These are phyloP conservation scores for Nasonovia ribisnigri DNA, from an alignment of 2,888 invertebrate genomes.

Conservation along the genomic window DNA sequence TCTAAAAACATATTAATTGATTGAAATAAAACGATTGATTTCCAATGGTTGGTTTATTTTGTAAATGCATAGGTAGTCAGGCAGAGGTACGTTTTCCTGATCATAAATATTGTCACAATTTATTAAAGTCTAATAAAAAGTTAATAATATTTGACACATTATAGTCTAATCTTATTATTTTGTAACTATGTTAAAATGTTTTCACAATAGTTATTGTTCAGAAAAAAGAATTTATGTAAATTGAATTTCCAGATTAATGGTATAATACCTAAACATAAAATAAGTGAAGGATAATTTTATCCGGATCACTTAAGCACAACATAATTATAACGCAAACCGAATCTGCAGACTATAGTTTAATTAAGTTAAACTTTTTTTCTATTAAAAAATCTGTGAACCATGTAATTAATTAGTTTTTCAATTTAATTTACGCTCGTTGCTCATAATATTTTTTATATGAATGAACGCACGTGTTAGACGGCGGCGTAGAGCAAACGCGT, in stretches of 20 bases:
- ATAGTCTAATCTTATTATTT: background rate
- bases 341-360: background rate
- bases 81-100: background rate
- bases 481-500: background rate
- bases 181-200: background rate
- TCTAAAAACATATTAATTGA: no score
- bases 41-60: background rate
- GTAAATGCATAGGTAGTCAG: no score
- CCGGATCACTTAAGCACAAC: conserved; percentile 2
- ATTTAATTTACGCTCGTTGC: background rate
- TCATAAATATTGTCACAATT: background rate
- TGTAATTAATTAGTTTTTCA: conserved; percentile 7
- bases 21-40: background rate
- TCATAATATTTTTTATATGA: background rate
- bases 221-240: background rate
- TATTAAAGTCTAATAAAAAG: background rate
- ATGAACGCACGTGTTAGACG: background rate
- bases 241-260: background rate
- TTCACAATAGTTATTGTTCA: background rate
- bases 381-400: background rate
- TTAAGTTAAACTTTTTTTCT: background rate
- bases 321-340: background rate
- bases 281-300: background rate
- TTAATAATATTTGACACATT: background rate
- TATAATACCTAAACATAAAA: background rate